Percentiles rank a stretch among this genome's conserved stretches.
These are phyloP conservation scores for Mustelus asterias DNA, from an alignment of 2,113 vertebrate genomes.

Conservation along the genomic window DNA sequence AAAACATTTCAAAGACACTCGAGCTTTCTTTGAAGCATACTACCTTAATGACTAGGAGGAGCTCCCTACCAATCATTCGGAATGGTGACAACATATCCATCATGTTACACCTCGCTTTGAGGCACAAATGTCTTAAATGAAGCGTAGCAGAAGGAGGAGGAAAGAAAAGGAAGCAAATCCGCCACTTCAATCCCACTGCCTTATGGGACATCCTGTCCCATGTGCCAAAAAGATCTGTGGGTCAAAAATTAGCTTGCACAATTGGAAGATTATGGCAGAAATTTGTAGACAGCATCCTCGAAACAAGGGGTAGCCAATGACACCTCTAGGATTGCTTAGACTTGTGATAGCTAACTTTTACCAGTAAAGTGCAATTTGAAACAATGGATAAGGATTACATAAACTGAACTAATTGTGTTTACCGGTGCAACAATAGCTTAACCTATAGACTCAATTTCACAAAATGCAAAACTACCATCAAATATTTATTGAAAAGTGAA, in stretches of 20 bases:
- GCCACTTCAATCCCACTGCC: too few relatives aligned
- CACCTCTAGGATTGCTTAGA: not conserved
- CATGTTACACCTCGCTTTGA: too few relatives aligned
- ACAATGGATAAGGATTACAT: not conserved
- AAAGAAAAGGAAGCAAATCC: too few relatives aligned
- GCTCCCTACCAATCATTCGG: too few relatives aligned
- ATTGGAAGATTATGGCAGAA: not conserved
- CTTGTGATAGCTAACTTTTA: not conserved
- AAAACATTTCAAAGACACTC: too few relatives aligned
- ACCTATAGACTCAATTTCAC: not conserved
- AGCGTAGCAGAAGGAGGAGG: too few relatives aligned
- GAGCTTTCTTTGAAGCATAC: not conserved
- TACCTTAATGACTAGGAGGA: not conserved
- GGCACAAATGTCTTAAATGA: not conserved
- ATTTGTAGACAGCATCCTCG: not conserved
- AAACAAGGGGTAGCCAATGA: not conserved
- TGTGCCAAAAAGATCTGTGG: not conserved
- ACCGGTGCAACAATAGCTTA: not conserved
- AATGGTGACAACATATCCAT: not conserved
- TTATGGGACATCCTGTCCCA: too few relatives aligned
- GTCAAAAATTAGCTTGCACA: not conserved
- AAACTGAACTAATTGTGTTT: not conserved
- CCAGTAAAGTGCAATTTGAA: not conserved
- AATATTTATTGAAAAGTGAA: not conserved
- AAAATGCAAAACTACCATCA: not conserved